Base-by-base conservation (phyloP, 53 echinoderm and acorn worm species). In the Holothuria scabra region DNA sequence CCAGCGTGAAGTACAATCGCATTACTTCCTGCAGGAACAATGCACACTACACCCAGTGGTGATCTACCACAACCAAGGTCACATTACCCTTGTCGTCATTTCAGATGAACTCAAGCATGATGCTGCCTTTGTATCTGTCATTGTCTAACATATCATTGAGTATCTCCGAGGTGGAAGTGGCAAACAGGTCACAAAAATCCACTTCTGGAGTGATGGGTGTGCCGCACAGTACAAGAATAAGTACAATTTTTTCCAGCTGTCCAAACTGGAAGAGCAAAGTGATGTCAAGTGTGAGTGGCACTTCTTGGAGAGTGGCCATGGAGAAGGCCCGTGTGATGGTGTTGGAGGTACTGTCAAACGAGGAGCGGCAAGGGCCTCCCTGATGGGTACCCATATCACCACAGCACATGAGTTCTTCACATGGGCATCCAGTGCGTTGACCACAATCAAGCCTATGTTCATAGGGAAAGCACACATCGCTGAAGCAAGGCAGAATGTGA, bases 161-260 rank as follows among this genome's bases (percentile, higher is more conserved):
- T 10, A 44, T 48, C 30, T 72, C n/a, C 30, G 18, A 67, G n/a
- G 11, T 33, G 68, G 31, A 61, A 11, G 7, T 1, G 21, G 28
- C 28, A 67, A 19, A 32, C 31, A 21, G 6, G 7, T 0, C 7
- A 2, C 32, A 20, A 67, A 20, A 33, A 31, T 72, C 48, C 72
- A 72, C 9, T 72, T 72, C 72, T 72, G 72, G 72, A 72, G 72
- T 38, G 24, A 72, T 46, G 72, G 72, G n/a, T 72, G 38, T 37
- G 72, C 72, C 16, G 72, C 46, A 46, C 30, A 72, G 2, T 72
- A 72, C 14, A 72, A 72, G 46, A 72, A 72, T 8, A 72, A 30
- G 34, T 31, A 71, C 48, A 72, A 72, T 25, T 72, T 72, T 72
- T 25, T n/a, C n/a, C 19, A 72, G 30, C 72, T 72, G 20, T 35